Percentiles rank a stretch among this genome's conserved stretches.
phyloP scores from a whole-genome alignment of 30 jellyfish, hydroid and myxozoan species.

The Hydractinia symbiolongicarpus region DNA sequence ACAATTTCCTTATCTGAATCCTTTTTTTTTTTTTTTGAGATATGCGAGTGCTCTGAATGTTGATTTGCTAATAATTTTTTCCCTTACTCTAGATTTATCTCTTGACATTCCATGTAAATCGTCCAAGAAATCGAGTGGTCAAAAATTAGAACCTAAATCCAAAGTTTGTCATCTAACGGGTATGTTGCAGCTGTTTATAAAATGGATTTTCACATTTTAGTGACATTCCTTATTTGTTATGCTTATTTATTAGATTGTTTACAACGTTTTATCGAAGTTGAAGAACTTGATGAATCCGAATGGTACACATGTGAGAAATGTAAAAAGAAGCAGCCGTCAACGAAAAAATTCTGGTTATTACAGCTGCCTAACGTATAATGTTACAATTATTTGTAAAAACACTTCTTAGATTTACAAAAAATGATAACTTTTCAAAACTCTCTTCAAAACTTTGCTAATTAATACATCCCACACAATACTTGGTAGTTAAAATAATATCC shows the following conservation, averaged over 20 bases:
- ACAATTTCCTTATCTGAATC: too few relatives aligned
- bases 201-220: too few relatives aligned
- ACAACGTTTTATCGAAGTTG: constrained; percentile 73
- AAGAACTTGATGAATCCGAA: constrained; percentile 68
- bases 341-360: constrained; percentile 83
- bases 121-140: constrained; percentile 32
- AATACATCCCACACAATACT: too few relatives aligned
- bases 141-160: constrained; percentile 11
- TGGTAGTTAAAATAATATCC: too few relatives aligned
- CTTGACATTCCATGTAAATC: constrained; percentile 70
- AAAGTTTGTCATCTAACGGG: constrained; percentile 76
- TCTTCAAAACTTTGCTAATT: too few relatives aligned
- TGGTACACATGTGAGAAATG: constrained; percentile 83
- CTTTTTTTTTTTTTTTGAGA: too few relatives aligned
- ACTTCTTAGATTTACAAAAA: too few relatives aligned
- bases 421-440: too few relatives aligned
- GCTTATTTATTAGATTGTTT: constrained; percentile 52
- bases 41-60: too few relatives aligned
- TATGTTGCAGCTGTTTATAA: constrained; percentile 15
- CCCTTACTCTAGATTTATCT: constrained; percentile 49
- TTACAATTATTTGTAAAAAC: too few relatives aligned
- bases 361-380: constrained; percentile 76
- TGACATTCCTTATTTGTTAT: too few relatives aligned
- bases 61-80: not conserved
- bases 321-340: constrained; percentile 72